A percentile compares a stretch with the other conserved stretches of the same genome.
These are phyloP conservation scores for Micropterix aruncella DNA, from an alignment of 2,888 invertebrate species.

Conservation along the genomic window DNA sequence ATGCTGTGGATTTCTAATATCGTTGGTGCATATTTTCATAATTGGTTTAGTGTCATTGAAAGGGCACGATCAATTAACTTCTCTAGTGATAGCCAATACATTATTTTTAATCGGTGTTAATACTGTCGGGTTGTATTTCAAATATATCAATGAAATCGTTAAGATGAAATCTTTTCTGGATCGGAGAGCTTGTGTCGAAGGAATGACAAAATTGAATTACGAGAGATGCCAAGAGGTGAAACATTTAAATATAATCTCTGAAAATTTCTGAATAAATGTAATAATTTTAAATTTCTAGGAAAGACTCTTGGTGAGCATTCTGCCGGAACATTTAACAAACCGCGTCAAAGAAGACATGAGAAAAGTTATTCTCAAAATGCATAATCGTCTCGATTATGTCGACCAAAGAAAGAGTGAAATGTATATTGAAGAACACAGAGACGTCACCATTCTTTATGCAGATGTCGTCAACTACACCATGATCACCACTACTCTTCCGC, in stretches of 20 bases:
- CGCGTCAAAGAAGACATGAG: slow-evolving; percentile 43
- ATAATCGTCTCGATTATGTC: slow-evolving; percentile 17
- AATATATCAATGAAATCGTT: slow-evolving; percentile 78
- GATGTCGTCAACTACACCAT: slow-evolving; percentile 90
- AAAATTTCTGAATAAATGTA: no score
- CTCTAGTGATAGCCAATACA: no score
- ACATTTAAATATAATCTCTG: slow-evolving; percentile 3
- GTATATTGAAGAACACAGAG: slow-evolving; percentile 75
- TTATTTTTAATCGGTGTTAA: slow-evolving; percentile 62
- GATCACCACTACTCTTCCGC: slow-evolving; percentile 69
- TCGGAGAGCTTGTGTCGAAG: slow-evolving; percentile 72
- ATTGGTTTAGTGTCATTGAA: no score
- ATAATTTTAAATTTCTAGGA: slow-evolving; percentile 58
- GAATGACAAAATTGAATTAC: slow-evolving; percentile 65
- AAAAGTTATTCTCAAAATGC: slow-evolving; percentile 38
- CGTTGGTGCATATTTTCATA: no score
- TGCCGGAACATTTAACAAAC: slow-evolving; percentile 72
- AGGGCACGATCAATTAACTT: no score
- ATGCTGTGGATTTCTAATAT: no score
- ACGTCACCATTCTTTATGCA: slow-evolving; percentile 83
- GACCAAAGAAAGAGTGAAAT: no score
- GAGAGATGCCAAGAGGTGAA: slow-evolving; percentile 75
- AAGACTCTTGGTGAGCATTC: slow-evolving; percentile 69
- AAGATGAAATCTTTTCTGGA: slow-evolving; percentile 79
- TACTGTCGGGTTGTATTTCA: slow-evolving; percentile 74